These are phyloP conservation scores for Pipistrellus pipistrellus DNA, from an alignment of 2,797 vertebrate genomes.

Conservation along the genomic window DNA sequence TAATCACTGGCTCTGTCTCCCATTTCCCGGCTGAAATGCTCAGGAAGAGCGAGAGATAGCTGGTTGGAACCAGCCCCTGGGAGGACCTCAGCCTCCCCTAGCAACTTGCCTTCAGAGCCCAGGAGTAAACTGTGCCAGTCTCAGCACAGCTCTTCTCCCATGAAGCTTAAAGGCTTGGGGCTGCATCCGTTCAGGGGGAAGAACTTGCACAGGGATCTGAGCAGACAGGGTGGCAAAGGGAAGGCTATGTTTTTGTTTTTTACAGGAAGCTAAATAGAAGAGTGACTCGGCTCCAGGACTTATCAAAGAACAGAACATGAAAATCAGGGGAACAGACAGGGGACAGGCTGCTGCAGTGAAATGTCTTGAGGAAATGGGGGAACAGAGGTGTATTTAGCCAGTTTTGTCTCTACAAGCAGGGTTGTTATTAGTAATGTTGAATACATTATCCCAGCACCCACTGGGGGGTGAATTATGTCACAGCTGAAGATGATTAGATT, in stretches of 20 bases:
- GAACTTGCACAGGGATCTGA: background rate
- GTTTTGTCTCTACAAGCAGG: background rate
- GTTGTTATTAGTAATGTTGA: constrained; percentile 18
- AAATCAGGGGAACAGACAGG: background rate
- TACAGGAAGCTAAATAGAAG: background rate
- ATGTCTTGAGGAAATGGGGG: rapidly evolving
- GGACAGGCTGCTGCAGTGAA: background rate
- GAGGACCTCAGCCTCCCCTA: background rate
- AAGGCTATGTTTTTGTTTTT: background rate
- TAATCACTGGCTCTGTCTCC: background rate
- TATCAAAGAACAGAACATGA: background rate
- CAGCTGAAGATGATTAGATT: constrained; percentile 46
- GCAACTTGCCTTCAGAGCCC: background rate
- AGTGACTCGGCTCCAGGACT: background rate
- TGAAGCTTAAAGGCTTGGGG: background rate
- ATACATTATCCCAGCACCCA: background rate
- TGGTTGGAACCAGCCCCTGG: constrained; percentile 62
- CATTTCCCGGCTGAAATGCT: constrained; percentile 80
- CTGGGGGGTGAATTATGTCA: background rate
- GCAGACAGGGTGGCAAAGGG: background rate
- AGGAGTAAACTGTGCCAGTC: background rate
- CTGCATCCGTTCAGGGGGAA: background rate
- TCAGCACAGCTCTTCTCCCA: background rate
- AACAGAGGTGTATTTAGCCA: background rate
- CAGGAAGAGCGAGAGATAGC: constrained; percentile 68